phyloP scores from a whole-genome alignment of 2,888 invertebrate genomes.

The Drosophila buzzatii region DNA sequence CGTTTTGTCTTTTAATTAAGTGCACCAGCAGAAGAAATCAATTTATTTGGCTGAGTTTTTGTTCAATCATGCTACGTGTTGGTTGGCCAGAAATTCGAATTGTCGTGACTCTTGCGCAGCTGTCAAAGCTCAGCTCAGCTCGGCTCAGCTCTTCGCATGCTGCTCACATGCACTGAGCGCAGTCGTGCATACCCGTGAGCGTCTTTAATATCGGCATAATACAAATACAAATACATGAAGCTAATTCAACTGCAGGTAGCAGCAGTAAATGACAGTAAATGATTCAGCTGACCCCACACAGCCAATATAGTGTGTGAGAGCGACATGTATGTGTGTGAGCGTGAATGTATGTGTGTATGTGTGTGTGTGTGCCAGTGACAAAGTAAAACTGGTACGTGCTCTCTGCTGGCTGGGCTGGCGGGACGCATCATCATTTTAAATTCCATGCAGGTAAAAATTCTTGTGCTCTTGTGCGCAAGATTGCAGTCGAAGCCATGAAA shows the following conservation, averaged over 20 bases:
- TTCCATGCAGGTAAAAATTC: conserved; percentile 76
- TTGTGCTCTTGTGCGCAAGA: conserved; percentile 58
- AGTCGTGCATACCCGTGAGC: conserved; percentile 65
- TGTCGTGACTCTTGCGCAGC: conserved; percentile 3
- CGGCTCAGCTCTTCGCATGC: conserved; percentile 16
- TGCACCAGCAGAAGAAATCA: conserved; percentile 54
- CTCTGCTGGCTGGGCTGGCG: conserved; percentile 28
- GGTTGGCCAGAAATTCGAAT: conserved; percentile 33
- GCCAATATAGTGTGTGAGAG: conserved; percentile 19
- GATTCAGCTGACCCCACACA: conserved; percentile 70
- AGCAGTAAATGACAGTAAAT: conserved; percentile 77
- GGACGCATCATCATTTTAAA: conserved; percentile 71
- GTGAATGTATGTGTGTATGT: conserved; percentile 7
- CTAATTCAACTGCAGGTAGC: conserved; percentile 55
- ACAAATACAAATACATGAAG: conserved; percentile 43
- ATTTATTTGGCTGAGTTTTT: conserved; percentile 61
- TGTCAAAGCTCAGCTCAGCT: conserved; percentile 1
- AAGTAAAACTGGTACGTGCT: conserved; percentile 77
- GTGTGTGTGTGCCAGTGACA: conserved; percentile 54
- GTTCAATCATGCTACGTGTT: conserved; percentile 41
- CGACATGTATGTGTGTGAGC: not conserved
- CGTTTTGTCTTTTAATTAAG: conserved; percentile 62
- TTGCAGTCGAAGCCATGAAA: conserved; percentile 74
- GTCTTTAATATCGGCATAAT: conserved; percentile 53
- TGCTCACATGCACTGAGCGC: conserved; percentile 50